Base-by-base conservation (phyloP, 1,140 invertebrate genomes). In the Melipona quadrifasciata region DNA sequence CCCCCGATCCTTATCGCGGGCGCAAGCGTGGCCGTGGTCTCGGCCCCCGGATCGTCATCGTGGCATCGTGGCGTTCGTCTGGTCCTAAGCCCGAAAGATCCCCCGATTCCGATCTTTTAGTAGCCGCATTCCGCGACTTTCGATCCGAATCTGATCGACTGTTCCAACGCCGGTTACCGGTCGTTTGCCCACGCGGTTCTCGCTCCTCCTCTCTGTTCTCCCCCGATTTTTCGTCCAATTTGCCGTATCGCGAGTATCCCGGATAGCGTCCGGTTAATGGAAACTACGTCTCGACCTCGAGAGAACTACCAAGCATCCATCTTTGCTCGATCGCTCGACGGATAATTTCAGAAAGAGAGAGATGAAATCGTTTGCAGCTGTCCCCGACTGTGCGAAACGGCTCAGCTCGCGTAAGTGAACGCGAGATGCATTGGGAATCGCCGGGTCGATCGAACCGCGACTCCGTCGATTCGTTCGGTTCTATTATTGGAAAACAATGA, bases 131-230 rank as follows among this genome's bases (percentile, higher is more conserved):
- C n/a, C 72, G n/a, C 71, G 87, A 89, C 89, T 87, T 70, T 39
- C 61, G 31, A 89, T 89, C 87, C 84, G 85, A 89, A 83, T 89
- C 76, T 79, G 83, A 88, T 89, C 80, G 80, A 77, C 71, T 76
- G 76, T 53, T 34, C 70, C 39, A 19, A 14, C 74, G 39, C 8
- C 51, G 57, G 16, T 75, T 39, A 58, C 47, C 2, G 31, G 39
- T n/a, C 84, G 57, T 74, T 73, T 68, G 31, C 24, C 67, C 8
- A 47, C 39, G 39, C 39, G 39, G 4, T 24, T 31, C 55, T 61
- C 61, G 27, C 24, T n/a, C 24, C 57, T 6, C 51, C 76, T 78
- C n/a, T 68, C n/a, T 21, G 31, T 11, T 82, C 27, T 65, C 16
- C 67, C 74, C 65, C 65, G 10, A 78, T 77, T 80, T 72, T 68